Base-by-base conservation (phyloP, 2,113 vertebrate genomes). In the Carassius gibelio region DNA sequence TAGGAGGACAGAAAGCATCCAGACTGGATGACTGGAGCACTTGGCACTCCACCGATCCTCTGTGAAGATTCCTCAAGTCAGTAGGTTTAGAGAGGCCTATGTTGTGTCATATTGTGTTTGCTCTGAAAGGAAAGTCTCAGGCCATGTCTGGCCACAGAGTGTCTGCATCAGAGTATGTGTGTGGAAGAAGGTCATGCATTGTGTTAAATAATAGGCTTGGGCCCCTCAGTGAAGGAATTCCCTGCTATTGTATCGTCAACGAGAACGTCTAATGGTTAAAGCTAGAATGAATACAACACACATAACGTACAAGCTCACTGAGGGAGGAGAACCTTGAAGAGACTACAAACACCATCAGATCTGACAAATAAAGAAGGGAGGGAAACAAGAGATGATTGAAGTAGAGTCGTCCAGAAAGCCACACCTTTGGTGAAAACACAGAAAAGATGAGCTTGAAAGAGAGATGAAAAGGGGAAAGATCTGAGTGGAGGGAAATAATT, bases 221-320 rank as follows among this genome's bases (percentile, higher is more conserved):
- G 87, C 71, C 87, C 81, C 85, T 36, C 45, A 81, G 77, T 71
- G 87, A 86, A 88, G 82, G 81, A 85, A 82, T 88, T 69, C 42
- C 50, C 21, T 3, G 7, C 68, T 55, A 57, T 75, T 87, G 86
- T 81, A 52, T 36, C 23, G 4, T 36, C 30, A 83, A 78, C 50
- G 23, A 71, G 74, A 82, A 81, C 42, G n/a, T 72, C 68, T 64
- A 79, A 84, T n/a, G 75, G 62, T 52, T 52, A 68, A 45, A 30
- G 19, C 86, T 45, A 38, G 30, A 21, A 23, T 62, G 66, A 85
- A 45, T 50, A 88, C n/a, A 64, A n/a, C 26, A 79, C 48, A 71
- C n/a, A 21, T 42, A 76, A 48, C 50, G 6, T 36, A 78, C 64
- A 85, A 23, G 38, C 50, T 23, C n/a, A 42, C 11, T 21, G 14